phyloP scores from a whole-genome alignment of 2,113 vertebrate species.

The Mustela nigripes region DNA sequence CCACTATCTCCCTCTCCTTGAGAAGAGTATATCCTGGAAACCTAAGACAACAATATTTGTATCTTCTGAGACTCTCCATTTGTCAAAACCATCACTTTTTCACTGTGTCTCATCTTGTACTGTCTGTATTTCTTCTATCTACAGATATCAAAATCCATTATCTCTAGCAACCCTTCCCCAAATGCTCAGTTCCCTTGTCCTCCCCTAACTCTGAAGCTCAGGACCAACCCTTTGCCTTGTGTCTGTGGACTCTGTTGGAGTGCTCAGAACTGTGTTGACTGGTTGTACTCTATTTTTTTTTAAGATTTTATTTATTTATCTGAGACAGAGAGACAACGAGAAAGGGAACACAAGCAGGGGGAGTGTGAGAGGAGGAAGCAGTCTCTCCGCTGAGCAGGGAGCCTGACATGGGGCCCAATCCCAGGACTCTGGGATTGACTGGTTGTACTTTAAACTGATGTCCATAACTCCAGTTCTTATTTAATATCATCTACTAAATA shows the following conservation, averaged over 20 bases:
- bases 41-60: not conserved
- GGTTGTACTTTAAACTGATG: not conserved
- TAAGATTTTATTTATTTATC: too few species aligned
- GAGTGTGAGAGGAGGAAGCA: too few species aligned
- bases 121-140: not conserved
- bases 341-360: too few species aligned
- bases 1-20: not conserved
- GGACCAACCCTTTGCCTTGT: too few species aligned
- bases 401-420: too few species aligned
- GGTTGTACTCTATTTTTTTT: not conserved
- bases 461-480: too few species aligned
- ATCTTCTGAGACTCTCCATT: not conserved
- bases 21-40: not conserved
- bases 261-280: not conserved
- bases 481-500: not conserved
- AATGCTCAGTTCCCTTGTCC: too few species aligned
- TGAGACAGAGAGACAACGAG: too few species aligned
- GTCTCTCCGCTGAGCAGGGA: too few species aligned
- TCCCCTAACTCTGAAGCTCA: not conserved
- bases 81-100: not conserved
- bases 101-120: not conserved
- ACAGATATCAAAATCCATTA: not conserved
- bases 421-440: too few species aligned
- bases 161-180: not conserved
- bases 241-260: not conserved